Base-by-base conservation (phyloP, 2,888 invertebrate species). In the Herminia tarsipennalis region DNA sequence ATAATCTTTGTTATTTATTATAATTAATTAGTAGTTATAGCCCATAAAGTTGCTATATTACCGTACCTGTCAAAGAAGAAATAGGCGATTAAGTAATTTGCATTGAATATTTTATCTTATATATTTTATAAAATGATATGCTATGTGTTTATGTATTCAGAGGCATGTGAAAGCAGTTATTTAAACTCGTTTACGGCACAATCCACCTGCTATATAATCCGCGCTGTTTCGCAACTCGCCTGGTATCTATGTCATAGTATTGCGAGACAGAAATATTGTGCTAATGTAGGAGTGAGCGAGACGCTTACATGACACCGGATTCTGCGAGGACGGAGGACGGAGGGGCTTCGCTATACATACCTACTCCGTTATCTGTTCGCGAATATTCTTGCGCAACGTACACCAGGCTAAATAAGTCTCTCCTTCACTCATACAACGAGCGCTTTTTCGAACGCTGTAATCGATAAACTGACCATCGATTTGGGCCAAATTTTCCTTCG, bases 131-230 rank as follows among this genome's bases (percentile, higher is more conserved):
- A 39, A 60, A 58, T 52, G 44, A 46, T 56, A 40, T 63, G 54
- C 21, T 68, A 68, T 67, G 66, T 70, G 63, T 66, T 74, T 79
- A 76, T 77, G 63, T 83, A 81, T 81, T 74, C 77, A 68, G 59
- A 73, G 72, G 70, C 73, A 84, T 81, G 88, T 89, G 88, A 89
- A 89, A 90, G 88, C 88, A 85, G 86, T 84, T 86, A 86, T 83
- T 86, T 86, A 83, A 90, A 90, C 88, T 83, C 77, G 88, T 90
- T 90, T 85, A 79, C 82, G 76, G 82, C 82, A 83, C 87, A 86
- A 89, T 86, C 87, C 89, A 91, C 91, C 88, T 90, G 91, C 88
- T 86, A 87, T 88, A 87, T 90, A 90, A 90, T 91, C 90, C 87
- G 91, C 89, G 88, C 67, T 86, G 84, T 91, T 91, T 91, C 90